Percentiles rank a stretch among this genome's conserved stretches.
These are phyloP conservation scores for Hofmannophila pseudospretella DNA, from an alignment of 2,888 invertebrate genomes.

Conservation along the genomic window DNA sequence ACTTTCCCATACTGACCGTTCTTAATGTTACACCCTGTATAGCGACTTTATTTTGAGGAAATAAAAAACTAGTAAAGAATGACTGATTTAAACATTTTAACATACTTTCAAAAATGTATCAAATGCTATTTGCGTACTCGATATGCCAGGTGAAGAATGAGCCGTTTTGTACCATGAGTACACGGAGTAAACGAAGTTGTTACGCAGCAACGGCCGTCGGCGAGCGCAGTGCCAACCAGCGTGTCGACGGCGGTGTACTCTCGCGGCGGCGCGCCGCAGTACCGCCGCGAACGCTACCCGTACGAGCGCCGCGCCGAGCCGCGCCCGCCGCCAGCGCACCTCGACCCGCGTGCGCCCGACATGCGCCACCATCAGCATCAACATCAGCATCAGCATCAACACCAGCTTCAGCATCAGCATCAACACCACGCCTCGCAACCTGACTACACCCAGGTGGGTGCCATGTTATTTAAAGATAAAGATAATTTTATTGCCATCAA, in stretches of 20 bases:
- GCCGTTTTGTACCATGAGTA: too few relatives aligned
- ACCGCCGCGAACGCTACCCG: slow-evolving; percentile 13
- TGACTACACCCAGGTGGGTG: slow-evolving; percentile 61
- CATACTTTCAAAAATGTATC: too few relatives aligned
- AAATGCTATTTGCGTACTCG: too few relatives aligned
- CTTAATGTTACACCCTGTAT: too few relatives aligned
- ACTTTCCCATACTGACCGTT: too few relatives aligned
- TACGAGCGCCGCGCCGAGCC: slow-evolving; percentile 18
- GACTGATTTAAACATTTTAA: too few relatives aligned
- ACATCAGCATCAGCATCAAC: slow-evolving; percentile 13
- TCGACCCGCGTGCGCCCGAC: slow-evolving; percentile 19
- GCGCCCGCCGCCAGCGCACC: slow-evolving; percentile 24
- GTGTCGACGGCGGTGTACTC: slow-evolving; percentile 17
- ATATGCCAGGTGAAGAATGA: too few relatives aligned
- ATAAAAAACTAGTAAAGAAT: too few relatives aligned
- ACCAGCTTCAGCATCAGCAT: slow-evolving; percentile 24
- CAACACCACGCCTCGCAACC: slow-evolving; percentile 36
- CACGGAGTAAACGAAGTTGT: not conserved
- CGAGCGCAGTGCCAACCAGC: slow-evolving; percentile 1
- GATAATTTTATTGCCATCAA: too few relatives aligned
- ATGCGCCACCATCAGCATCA: slow-evolving; percentile 22
- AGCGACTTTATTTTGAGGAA: too few relatives aligned
- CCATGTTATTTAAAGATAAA: too few relatives aligned
- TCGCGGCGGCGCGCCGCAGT: slow-evolving; percentile 11
- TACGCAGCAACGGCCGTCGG: not conserved